A percentile compares a stretch with the other conserved stretches of the same genome.
Conservation (phyloP, 1,140 invertebrate genomes). For the Panagrolaimus sp. region DNA sequence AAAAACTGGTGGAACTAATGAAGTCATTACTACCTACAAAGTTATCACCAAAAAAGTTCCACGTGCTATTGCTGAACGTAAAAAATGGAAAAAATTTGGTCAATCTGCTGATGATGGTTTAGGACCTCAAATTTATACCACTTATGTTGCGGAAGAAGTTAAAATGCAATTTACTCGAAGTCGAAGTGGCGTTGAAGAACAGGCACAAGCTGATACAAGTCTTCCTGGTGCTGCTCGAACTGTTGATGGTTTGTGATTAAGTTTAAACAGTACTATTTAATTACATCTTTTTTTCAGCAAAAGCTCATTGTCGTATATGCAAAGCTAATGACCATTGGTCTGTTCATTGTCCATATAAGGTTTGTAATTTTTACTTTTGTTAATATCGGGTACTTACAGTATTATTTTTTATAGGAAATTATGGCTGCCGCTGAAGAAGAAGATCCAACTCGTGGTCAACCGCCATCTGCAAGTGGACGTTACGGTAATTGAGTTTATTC, state of each 20-base stretch:
- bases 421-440: constrained; percentile 33
- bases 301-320: constrained; percentile 55
- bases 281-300: constrained; percentile 23
- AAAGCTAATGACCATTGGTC: constrained; percentile 59
- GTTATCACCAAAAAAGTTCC: constrained; percentile 48
- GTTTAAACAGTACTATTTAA: neutral
- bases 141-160: constrained; percentile 88
- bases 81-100: constrained; percentile 51
- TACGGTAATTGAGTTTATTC: neutral
- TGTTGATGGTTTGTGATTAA: constrained; percentile 18
- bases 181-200: constrained; percentile 53
- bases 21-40: constrained; percentile 46
- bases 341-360: constrained; percentile 55
- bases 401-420: constrained; percentile 22
- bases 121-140: constrained; percentile 70
- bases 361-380: constrained; percentile 13
- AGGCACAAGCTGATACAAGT: constrained; percentile 47
- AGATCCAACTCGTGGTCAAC: constrained; percentile 23
- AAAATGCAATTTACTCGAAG: constrained; percentile 72
- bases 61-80: constrained; percentile 45
- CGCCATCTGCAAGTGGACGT: constrained; percentile 19
- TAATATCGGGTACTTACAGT: neutral
- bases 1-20: neutral
- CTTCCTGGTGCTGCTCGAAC: constrained; percentile 27
- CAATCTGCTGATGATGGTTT: constrained; percentile 37